Base-by-base conservation (phyloP, 2,888 invertebrate species). In the Tetragnatha montana region DNA sequence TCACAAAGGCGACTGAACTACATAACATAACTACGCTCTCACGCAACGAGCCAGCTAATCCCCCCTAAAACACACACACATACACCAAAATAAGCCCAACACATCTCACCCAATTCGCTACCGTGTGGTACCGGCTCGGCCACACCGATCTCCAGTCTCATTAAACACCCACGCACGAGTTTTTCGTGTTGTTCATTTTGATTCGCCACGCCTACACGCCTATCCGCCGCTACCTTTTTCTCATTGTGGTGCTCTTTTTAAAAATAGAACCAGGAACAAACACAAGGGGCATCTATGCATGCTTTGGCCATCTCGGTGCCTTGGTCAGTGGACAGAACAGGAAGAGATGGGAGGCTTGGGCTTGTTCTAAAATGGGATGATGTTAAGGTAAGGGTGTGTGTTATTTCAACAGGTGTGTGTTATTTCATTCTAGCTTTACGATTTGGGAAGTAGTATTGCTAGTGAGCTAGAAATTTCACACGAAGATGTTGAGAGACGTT, bases 231-330 rank as follows among this genome's bases (percentile, higher is more conserved):
- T 47, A 70, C 87, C 75, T 49, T 74, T 74, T 81, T 47, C 81
- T 75, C 84, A 84, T 69, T 76, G 69, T 49, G 47, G 47, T 47
- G 75, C 10, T 83, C 12, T 50, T 17, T 80, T 71, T 81, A 87
- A 75, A 87, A 87, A 87, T 87, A 87, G 87, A 87, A 87, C 87
- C 81, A 87, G 87, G 81, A 87, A 87, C 81, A 50, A 73, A 19
- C 81, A 60, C 14, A 6, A 17, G 60, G 17, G 60, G 60, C 14
- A 50, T 21, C 17, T 3, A 12, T 78, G 8, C 60, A 78, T 50
- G 21, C 50, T 50, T 78, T 35, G 51, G 60, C 60, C 21, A 78
- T 78, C 78, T 22, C 71, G 70, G 49, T 73, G 73, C 60, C 35
- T 22, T 74, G 82, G 51, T 51, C 82, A 82, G 81, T 82, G 71